Base-by-base conservation (phyloP, 2,797 vertebrate species). In the Crocodylus rhombifer region DNA sequence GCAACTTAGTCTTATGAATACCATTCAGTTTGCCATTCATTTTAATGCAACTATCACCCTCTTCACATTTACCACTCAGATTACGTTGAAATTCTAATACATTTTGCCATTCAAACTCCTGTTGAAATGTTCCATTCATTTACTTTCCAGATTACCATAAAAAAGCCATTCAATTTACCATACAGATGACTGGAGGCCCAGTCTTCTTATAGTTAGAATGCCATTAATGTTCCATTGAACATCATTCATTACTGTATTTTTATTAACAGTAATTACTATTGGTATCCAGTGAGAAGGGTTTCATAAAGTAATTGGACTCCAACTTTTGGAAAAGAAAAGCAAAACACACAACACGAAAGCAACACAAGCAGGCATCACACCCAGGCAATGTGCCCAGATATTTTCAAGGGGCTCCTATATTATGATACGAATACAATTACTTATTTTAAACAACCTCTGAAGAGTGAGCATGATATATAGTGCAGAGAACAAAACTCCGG, bases 31-130 rank as follows among this genome's bases (percentile, higher is more conserved):
- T 95, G 87, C 88, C 89, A 86, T 87, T 95, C 77, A 84, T 92
- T 97, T 96, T 96, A 95, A 97, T 96, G 90, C 76, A 94, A 92
- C 89, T 79, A 94, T 80, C 80, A 92, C 84, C 77, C 85, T 93
- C 90, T 97, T 96, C 96, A 93, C 63, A 94, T 56, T 83, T 51
- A 82, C 30, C 73, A 85, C 64, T 90, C 7, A 1, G 86, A 88
- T 85, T 90, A 95, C 77, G 77, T 80, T 94, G 84, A 96, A 91
- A 77, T 92, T 94, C 94, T 86, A 92, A 87, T 93, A 94, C 61
- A 91, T 86, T 91, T 91, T 62, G 51, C 90, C 79, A 80, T 90
- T 67, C 80, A 95, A 79, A 93, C 77, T 83, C 85, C 58, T 33
- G 30, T 80, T 94, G 81, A 94, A 92, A 96, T 6, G 12, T 57